Percentiles rank a stretch among this genome's conserved stretches.
Evolutionary conservation across 2,888 invertebrate species (phyloP).

Genomic region (Lasioglossum lativentre): DNA sequence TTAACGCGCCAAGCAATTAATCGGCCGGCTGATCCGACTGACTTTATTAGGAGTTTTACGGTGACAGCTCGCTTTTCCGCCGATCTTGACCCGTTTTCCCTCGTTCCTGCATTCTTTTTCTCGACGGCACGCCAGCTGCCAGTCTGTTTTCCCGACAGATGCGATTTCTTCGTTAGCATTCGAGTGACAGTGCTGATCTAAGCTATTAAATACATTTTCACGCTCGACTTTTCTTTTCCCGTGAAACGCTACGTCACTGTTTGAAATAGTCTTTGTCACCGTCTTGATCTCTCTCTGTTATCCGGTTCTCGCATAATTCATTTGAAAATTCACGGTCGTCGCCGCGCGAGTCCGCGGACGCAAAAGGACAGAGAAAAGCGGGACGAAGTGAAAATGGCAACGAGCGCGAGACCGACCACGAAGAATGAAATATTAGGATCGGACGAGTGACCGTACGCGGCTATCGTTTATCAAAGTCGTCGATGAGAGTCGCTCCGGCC

Average conservation of each 20-base stretch:
- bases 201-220: not conserved
- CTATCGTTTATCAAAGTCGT: slow-evolving; percentile 35
- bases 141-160: not conserved
- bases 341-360: slow-evolving; percentile 8
- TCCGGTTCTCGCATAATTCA: not conserved
- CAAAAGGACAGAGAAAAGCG: slow-evolving; percentile 23
- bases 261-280: not conserved
- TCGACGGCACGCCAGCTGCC: not conserved
- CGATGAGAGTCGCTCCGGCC: not conserved
- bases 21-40: not conserved
- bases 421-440: slow-evolving; percentile 40
- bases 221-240: not conserved
- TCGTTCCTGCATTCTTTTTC: not conserved
- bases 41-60: slow-evolving; percentile 34
- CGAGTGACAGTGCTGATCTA: not conserved
- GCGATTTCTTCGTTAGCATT: not conserved
- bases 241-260: not conserved
- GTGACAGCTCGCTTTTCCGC: not conserved
- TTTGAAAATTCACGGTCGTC: slow-evolving; percentile 32
- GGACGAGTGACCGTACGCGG: slow-evolving; percentile 15
- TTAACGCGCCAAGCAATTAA: slow-evolving; percentile 56
- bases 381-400: slow-evolving; percentile 37
- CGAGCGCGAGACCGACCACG: not conserved
- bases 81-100: slow-evolving; percentile 38
- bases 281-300: not conserved